Conservation (phyloP, 2,888 invertebrate species). For the Ischnura elegans region DNA sequence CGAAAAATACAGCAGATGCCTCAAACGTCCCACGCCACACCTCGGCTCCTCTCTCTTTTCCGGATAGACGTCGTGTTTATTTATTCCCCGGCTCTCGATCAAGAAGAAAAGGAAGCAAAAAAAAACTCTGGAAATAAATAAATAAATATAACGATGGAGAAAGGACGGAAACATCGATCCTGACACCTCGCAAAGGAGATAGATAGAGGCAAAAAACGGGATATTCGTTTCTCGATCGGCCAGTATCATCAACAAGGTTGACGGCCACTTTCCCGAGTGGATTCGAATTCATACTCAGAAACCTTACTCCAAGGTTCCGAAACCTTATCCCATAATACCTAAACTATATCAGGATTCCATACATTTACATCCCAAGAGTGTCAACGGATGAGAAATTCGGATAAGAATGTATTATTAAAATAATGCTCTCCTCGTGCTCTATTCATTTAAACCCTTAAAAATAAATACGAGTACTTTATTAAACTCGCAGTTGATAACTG, state of each 20-base stretch:
- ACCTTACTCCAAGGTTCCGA: background rate
- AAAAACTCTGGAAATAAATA: too few species aligned
- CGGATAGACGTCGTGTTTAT: constrained; percentile 39
- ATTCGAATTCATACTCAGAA: background rate
- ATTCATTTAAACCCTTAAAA: too few species aligned
- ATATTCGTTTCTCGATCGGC: background rate
- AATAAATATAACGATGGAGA: background rate
- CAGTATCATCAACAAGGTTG: constrained; percentile 47
- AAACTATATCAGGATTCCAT: too few species aligned
- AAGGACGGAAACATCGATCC: constrained; percentile 40
- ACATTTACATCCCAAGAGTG: too few species aligned
- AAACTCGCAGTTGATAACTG: too few species aligned
- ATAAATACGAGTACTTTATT: too few species aligned
- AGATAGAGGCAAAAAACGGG: background rate
- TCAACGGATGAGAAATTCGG: too few species aligned
- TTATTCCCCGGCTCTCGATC: constrained; percentile 43
- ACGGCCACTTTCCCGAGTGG: constrained; percentile 39
- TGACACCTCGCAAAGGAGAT: background rate
- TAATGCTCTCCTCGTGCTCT: too few species aligned
- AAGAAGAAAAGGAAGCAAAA: too few species aligned
- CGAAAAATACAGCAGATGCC: constrained; percentile 19
- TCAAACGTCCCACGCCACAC: background rate
- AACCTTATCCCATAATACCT: too few species aligned
- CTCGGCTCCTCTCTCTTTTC: background rate
- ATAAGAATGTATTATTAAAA: too few species aligned